These are phyloP conservation scores for Uria aalge DNA, from an alignment of 2,113 vertebrate species.

Conservation along the genomic window DNA sequence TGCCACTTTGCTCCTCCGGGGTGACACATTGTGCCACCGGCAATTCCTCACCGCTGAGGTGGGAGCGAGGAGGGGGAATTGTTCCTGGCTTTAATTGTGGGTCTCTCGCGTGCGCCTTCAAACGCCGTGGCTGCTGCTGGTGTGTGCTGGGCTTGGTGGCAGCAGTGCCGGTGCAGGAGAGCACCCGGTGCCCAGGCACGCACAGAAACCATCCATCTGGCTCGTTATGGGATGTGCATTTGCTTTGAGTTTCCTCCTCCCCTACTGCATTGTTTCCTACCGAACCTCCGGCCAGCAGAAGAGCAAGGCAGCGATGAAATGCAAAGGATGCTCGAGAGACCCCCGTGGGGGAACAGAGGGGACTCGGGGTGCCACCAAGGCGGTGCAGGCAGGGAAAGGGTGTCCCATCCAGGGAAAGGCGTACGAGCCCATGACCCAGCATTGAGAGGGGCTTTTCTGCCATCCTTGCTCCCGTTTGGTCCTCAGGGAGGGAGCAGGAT, in stretches of 20 bases:
- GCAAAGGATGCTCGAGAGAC: not conserved
- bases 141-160: not conserved
- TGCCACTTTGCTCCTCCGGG: not conserved
- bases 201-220: not conserved
- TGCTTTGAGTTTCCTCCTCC: not conserved
- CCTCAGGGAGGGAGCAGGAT: not conserved
- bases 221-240: not conserved
- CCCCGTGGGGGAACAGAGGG: not conserved
- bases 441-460: not conserved
- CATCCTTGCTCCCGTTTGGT: not conserved
- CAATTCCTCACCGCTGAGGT: not conserved
- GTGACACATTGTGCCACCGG: not conserved
- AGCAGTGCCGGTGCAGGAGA: accelerated
- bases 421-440: accelerated
- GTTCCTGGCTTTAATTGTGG: not conserved
- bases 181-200: accelerated
- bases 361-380: not conserved
- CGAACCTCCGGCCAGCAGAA: not conserved
- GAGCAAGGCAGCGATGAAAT: not conserved
- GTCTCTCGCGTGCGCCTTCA: not conserved
- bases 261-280: not conserved
- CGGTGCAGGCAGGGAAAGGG: not conserved
- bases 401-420: not conserved
- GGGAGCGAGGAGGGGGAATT: not conserved
- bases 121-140: accelerated